A percentile compares a stretch with the other conserved stretches of the same genome.
Evolutionary conservation across 2,113 vertebrate genomes (phyloP).

Genomic region (Stegastes partitus): DNA sequence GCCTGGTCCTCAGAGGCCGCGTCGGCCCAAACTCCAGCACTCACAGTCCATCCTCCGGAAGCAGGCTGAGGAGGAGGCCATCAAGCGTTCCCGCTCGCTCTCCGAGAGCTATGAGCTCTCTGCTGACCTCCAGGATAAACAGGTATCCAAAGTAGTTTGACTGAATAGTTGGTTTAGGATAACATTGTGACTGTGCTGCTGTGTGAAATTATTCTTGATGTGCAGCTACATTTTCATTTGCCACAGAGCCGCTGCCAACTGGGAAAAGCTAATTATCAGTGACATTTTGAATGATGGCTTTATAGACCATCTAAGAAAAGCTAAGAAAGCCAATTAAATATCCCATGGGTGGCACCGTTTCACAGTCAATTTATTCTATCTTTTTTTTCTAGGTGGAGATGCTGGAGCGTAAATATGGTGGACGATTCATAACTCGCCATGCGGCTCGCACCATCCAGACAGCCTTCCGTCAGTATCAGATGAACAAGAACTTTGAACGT

Average conservation of each 20-base stretch:
- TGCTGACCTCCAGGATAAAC: constrained; percentile 98
- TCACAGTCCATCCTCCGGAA: constrained; percentile 96
- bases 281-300: background rate
- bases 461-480: constrained; percentile 99
- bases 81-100: constrained; percentile 95
- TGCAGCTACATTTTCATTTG: background rate
- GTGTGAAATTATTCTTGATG: constrained; percentile 1
- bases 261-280: constrained; percentile 1
- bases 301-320: constrained; percentile 12
- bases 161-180: background rate
- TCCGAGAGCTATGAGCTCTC: constrained; percentile 99
- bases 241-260: background rate
- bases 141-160: constrained; percentile 85
- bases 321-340: constrained; percentile 13
- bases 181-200: background rate
- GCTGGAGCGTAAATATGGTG: constrained; percentile 99
- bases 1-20: constrained; percentile 89
- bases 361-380: constrained; percentile 7
- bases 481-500: constrained; percentile 99
- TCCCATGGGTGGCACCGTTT: background rate
- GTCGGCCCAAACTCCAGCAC: constrained; percentile 95
- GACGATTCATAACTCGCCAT: constrained; percentile 97
- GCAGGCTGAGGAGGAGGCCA: constrained; percentile 97
- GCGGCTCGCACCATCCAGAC: constrained; percentile 98
- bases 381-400: constrained; percentile 93